Evolutionary conservation across 1,140 invertebrate genomes (phyloP).

Genomic region (Neodiprion fabricii): DNA sequence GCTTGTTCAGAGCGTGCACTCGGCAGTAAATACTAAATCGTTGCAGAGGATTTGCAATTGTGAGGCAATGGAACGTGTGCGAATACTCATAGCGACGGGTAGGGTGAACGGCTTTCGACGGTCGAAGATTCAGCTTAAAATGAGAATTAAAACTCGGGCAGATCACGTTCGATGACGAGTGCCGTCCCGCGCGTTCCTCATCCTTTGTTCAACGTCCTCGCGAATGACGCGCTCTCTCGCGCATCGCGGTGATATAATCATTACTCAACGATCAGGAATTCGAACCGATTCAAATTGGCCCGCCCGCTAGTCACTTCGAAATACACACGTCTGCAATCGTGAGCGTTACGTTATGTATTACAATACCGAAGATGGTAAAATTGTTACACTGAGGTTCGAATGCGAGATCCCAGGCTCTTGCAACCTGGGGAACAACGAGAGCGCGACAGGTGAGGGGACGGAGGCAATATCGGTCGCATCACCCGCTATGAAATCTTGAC

Average conservation of each 20-base stretch:
- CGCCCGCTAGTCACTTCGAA: not conserved
- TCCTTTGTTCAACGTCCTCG: not conserved
- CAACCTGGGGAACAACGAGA: not conserved
- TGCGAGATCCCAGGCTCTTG: not conserved
- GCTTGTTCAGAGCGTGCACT: not conserved
- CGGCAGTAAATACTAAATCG: not conserved
- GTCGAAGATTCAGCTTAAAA: not conserved
- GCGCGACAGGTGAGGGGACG: not conserved
- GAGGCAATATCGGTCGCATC: not conserved
- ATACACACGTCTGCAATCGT: not conserved
- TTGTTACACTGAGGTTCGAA: not conserved
- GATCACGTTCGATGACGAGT: not conserved
- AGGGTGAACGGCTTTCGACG: not conserved
- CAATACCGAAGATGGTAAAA: not conserved
- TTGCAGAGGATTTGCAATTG: not conserved
- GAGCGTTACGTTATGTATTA: not conserved
- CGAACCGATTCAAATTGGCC: not conserved
- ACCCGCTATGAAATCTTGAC: too few species aligned
- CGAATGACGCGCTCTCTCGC: not conserved
- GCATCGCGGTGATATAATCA: not conserved
- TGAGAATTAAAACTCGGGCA: not conserved
- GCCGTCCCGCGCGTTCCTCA: not conserved
- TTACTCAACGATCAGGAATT: conserved; percentile 5
- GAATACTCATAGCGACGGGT: not conserved
- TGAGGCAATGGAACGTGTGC: not conserved